These are phyloP conservation scores for Arctia plantaginis DNA, from an alignment of 2,888 invertebrate species.

Conservation along the genomic window DNA sequence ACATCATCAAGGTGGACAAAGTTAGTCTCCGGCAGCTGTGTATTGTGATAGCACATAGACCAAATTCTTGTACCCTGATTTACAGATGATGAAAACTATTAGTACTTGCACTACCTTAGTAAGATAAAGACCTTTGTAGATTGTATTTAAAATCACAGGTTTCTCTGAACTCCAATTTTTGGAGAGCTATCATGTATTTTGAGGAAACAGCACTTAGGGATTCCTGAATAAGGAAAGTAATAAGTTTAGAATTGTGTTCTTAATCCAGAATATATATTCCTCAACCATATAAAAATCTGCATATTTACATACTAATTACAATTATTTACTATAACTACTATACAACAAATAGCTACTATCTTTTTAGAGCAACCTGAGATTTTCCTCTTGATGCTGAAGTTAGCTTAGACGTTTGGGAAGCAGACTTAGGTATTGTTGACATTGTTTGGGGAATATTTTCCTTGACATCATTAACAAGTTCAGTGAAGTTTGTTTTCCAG, in stretches of 20 bases:
- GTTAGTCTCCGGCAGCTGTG: conserved; percentile 72
- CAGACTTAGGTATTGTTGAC: conserved; percentile 55
- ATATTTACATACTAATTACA: conserved; percentile 38
- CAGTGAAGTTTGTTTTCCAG: conserved; percentile 85
- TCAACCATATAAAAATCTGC: conserved; percentile 31
- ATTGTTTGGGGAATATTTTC: conserved; percentile 70
- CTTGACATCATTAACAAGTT: conserved; percentile 68
- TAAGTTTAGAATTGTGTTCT: conserved; percentile 41
- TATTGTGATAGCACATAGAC: conserved; percentile 81
- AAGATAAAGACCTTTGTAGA: conserved; percentile 61
- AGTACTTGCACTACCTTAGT: conserved; percentile 59
- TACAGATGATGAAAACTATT: conserved; percentile 63
- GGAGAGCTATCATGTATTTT: conserved; percentile 69
- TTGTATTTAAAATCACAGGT: conserved; percentile 61
- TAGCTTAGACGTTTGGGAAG: conserved; percentile 60
- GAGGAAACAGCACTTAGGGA: conserved; percentile 62
- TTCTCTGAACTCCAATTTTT: conserved; percentile 76
- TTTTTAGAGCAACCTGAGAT: conserved; percentile 73
- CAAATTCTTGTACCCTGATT: conserved; percentile 77
- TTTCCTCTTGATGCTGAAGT: conserved; percentile 59
- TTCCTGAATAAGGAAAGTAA: conserved; percentile 65
- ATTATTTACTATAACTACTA: conserved; percentile 36
- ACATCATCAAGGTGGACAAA: conserved; percentile 76
- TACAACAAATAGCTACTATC: conserved; percentile 39
- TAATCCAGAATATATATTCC: conserved; percentile 42